Evolutionary conservation across 1,140 invertebrate species (phyloP), one percentile per base, ranked within the genome.

Genomic region (Tetraneura akinire): DNA sequence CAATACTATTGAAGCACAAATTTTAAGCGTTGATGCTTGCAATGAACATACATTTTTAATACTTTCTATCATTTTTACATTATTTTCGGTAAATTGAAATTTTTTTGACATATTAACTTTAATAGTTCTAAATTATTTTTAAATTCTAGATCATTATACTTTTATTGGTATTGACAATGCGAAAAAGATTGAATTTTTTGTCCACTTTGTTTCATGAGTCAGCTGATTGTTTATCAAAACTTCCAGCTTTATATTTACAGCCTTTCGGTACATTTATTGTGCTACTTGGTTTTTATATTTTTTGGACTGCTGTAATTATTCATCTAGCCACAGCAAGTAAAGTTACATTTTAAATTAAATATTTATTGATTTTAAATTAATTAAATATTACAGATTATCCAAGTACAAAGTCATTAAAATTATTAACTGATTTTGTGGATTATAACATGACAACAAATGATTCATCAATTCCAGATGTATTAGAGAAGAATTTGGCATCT

Each of bases 241-340:
- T 97, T 81, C 95, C 96, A 9, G 90, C 90, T n/a, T 86, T 98
- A 32, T 91, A 97, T 83, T 86, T 96, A 26, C 95, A 96, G 84
- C 96, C 96, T 1, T 84, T 97, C 1, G 87, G 95, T 80, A 97
- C 96, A 0, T 96, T 96, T 84, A 81, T 93, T 62, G 89, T 92
- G 66, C 87, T 97, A 0, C 85, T 92, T 37, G 81, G 91, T 55
- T 97, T 97, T 85, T 92, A 96, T 82, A 86, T 90, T 55, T 94
- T 94, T 87, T 97, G 95, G 95, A 87, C 95, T 2, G 88, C 89
- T 45, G 90, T 97, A 51, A 89, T 97, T 82, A 86, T 91, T 32
- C 90, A 87, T 83, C 85, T 93, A 8, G 89, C 89, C n/a, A 92
- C 91, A 82, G 88, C 91, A 51, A 88, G 92, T 93, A 87, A n/a